phyloP scores from a whole-genome alignment of 2,797 vertebrate species.

The Carapus acus region DNA sequence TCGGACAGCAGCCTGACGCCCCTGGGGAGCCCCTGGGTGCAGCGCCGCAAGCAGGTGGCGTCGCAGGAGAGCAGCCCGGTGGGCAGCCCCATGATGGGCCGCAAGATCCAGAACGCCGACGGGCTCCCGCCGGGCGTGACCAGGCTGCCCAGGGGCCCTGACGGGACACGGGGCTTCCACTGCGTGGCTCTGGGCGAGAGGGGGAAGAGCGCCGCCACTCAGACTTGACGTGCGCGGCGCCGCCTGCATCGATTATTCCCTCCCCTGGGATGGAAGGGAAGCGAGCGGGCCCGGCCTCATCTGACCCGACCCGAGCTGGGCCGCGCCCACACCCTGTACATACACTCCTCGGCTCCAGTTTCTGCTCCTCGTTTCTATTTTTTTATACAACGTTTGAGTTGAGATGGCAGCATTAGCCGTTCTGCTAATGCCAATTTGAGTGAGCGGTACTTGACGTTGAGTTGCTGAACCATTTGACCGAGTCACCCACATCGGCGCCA shows the following conservation, averaged over 20 bases:
- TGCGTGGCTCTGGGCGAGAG: constrained; percentile 64
- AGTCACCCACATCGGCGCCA: constrained; percentile 27
- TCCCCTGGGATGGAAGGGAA: constrained; percentile 21
- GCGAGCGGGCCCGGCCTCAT: constrained; percentile 30
- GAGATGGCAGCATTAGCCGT: constrained; percentile 54
- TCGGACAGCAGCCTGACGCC: constrained; percentile 94
- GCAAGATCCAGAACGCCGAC: constrained; percentile 85
- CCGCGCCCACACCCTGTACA: constrained; percentile 44
- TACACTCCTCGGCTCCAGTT: constrained; percentile 58
- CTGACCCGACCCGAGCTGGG: constrained; percentile 33
- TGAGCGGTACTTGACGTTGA: constrained; percentile 53
- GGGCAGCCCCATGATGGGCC: constrained; percentile 81
- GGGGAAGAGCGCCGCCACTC: constrained; percentile 67
- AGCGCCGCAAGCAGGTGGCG: constrained; percentile 83
- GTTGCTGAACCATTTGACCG: constrained; percentile 34
- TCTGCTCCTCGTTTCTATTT: constrained; percentile 63
- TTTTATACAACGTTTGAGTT: constrained; percentile 68
- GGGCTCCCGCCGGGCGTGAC: constrained; percentile 86
- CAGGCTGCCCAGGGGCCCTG: constrained; percentile 87
- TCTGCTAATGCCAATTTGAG: constrained; percentile 54
- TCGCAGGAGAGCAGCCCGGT: constrained; percentile 86
- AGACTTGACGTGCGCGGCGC: constrained; percentile 63
- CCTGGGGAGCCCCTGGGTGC: constrained; percentile 93
- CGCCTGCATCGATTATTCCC: constrained; percentile 18
- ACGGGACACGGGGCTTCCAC: constrained; percentile 91